Evolutionary conservation across 2,113 vertebrate species (phyloP).

Genomic region (Menidia beryllina): DNA sequence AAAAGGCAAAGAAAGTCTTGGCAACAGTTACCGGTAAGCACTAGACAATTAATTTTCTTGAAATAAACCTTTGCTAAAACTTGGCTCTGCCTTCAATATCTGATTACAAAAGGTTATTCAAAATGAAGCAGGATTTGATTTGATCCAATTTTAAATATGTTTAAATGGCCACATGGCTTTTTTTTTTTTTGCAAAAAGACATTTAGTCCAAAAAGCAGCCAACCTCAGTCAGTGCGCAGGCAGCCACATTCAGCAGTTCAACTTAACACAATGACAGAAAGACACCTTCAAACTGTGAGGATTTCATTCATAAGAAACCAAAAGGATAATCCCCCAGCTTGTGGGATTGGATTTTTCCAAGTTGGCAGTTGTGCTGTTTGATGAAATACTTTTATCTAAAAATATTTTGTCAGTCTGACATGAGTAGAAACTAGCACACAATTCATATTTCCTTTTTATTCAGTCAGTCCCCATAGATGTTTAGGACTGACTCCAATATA

Average conservation of each 20-base stretch:
- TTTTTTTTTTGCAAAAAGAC: too few relatives aligned
- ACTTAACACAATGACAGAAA: background rate
- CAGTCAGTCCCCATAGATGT: background rate
- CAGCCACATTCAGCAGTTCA: background rate
- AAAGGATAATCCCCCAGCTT: background rate
- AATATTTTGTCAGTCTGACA: background rate
- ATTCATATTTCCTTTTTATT: background rate
- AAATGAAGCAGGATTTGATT: background rate
- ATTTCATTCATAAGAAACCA: background rate
- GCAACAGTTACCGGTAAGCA: too few relatives aligned
- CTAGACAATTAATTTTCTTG: too few relatives aligned
- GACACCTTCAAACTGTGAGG: too few relatives aligned
- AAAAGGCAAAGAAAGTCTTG: too few relatives aligned
- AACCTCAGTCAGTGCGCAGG: background rate
- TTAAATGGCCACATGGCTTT: too few relatives aligned
- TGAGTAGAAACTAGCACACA: background rate
- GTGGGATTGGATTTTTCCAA: background rate
- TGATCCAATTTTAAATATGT: background rate
- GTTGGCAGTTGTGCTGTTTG: background rate
- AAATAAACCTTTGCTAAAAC: too few relatives aligned
- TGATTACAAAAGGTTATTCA: background rate
- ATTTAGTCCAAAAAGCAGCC: background rate
- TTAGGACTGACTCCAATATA: background rate
- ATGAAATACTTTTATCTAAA: background rate
- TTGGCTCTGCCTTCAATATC: too few relatives aligned